Evolutionary conservation across 2,797 vertebrate species (phyloP).

Genomic region (Gobionotothen gibberifrons): DNA sequence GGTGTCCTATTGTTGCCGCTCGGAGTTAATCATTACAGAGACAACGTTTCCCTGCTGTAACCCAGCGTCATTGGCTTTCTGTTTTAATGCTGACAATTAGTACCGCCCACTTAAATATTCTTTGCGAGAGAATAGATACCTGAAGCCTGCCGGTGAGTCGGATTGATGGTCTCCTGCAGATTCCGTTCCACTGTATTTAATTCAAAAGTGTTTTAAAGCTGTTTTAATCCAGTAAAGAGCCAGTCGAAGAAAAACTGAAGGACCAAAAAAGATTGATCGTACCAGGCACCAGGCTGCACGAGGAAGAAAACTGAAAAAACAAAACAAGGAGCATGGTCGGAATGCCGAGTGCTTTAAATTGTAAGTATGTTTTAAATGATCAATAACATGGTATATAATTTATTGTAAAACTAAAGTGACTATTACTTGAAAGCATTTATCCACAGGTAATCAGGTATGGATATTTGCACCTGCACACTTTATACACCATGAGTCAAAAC

Average conservation of each 20-base stretch:
- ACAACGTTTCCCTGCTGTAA: slow-evolving; percentile 40
- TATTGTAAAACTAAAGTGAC: background rate
- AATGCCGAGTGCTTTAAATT: slow-evolving; percentile 72
- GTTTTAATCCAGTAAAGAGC: background rate
- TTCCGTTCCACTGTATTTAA: background rate
- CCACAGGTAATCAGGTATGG: background rate
- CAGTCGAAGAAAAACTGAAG: background rate
- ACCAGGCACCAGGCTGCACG: slow-evolving; percentile 5
- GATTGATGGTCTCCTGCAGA: slow-evolving; percentile 16
- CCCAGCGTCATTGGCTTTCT: slow-evolving; percentile 40
- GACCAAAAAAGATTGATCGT: slow-evolving; percentile 9
- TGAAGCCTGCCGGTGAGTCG: slow-evolving; percentile 5
- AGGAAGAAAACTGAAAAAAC: slow-evolving; percentile 9
- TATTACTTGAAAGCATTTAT: background rate
- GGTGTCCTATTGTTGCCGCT: slow-evolving; percentile 45
- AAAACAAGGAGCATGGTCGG: slow-evolving; percentile 70
- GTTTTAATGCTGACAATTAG: slow-evolving; percentile 38
- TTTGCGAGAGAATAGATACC: slow-evolving; percentile 13
- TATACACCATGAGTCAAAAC: background rate
- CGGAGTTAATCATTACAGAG: slow-evolving; percentile 55
- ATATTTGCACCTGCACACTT: slow-evolving; percentile 12
- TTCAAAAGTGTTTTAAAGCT: background rate
- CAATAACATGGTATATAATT: background rate
- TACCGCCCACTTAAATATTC: slow-evolving; percentile 36
- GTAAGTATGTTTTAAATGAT: slow-evolving; percentile 61